Base-by-base conservation (phyloP, 2,797 vertebrate genomes). In the Adrianichthys oophorus region DNA sequence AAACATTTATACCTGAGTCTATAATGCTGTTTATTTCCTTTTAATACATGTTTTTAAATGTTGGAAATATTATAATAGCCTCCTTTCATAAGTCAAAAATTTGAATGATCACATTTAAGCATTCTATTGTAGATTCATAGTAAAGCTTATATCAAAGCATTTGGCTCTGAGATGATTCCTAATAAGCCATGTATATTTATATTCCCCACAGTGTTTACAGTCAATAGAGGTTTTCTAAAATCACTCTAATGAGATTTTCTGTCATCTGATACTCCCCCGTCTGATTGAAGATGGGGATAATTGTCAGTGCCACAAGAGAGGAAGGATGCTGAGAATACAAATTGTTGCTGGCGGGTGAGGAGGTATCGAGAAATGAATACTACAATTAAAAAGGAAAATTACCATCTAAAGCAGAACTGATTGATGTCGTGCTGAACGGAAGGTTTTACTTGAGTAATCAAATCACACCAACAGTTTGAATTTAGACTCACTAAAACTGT, bases 231-330 rank as follows among this genome's bases (percentile, higher is more conserved):
- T 72, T 74, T 73, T 70, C 65, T 60, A 56, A 74, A 82, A 85
- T 82, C 80, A 78, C 56, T 40, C 70, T 70, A 78, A 84, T 26
- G 52, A 82, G 76, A 72, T 79, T 78, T 74, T 51, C 56, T 68
- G 58, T 56, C 68, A 68, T 62, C 52, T 68, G 78, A 75, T 69
- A 41, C 59, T 64, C 57, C 68, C 54, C 54, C 37, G 59, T 77
- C 59, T 86, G 85, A 89, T 84, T 85, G 62, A 74, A 79, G 76
- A 78, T 7, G 4, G 52, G 56, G 68, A 79, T 85, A 83, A 89
- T 85, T 86, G 79, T 78, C 67, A 21, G 67, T 40, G 66, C 61
- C 74, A 58, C 64, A 42, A 37, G 44, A 62, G 70, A 52, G 49
- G 51, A 63, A 76, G 73, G 59, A 41, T 23, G 71, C 72, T 2